Percentiles rank a stretch among this genome's conserved stretches.
Evolutionary conservation across 2,113 vertebrate genomes (phyloP).

Genomic region (Tenebrosternarchus preto): DNA sequence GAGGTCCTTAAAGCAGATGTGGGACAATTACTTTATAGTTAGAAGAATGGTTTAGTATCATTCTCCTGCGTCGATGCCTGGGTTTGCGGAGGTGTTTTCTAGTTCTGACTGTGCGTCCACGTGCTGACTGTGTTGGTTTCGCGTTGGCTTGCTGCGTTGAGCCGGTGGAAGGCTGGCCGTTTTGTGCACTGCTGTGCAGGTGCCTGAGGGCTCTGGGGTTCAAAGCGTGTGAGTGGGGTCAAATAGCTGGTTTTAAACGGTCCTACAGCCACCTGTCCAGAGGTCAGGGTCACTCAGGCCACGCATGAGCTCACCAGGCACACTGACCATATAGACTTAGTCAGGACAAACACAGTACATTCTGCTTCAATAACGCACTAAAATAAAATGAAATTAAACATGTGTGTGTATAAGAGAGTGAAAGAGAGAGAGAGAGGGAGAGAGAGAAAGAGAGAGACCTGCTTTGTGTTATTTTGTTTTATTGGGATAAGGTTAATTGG

Average conservation of each 20-base stretch:
- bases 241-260: constrained; percentile 53
- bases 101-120: neutral
- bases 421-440: neutral
- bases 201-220: constrained; percentile 31
- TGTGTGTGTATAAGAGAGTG: neutral
- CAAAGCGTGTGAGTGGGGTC: constrained; percentile 37
- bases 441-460: neutral
- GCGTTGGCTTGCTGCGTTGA: neutral
- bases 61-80: neutral
- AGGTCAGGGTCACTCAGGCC: constrained; percentile 34
- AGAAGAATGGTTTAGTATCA: neutral
- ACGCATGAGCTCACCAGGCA: constrained; percentile 18
- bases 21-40: too few relatives aligned
- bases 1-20: too few relatives aligned
- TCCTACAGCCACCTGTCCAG: constrained; percentile 44
- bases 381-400: neutral
- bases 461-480: neutral
- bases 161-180: constrained; percentile 1
- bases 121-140: neutral
- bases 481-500: neutral
- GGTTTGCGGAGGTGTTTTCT: neutral
- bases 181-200: constrained; percentile 35
- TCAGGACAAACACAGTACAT: constrained; percentile 3
- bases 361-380: neutral
- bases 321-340: neutral